Evolutionary conservation across 2,888 invertebrate genomes (phyloP).

Genomic region (Strigamia crassipes): DNA sequence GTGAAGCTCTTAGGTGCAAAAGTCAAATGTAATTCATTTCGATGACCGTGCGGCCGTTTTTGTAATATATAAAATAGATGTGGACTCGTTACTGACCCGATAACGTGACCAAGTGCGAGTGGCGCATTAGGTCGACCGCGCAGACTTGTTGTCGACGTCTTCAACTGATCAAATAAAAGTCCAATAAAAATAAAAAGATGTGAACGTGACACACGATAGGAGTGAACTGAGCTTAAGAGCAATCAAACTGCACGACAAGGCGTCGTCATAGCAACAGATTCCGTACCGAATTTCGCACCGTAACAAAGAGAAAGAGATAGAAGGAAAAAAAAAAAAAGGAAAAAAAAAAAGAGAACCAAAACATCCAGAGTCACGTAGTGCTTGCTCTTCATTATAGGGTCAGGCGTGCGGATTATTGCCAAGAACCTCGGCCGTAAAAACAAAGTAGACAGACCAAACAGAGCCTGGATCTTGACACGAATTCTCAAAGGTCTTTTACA

Average conservation of each 20-base stretch:
- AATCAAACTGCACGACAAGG: neutral
- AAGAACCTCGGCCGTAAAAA: constrained; percentile 10
- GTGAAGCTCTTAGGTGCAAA: no score
- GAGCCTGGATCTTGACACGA: neutral
- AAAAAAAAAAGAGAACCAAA: no score
- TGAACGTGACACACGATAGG: neutral
- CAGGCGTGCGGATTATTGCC: constrained; percentile 10
- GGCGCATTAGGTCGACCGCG: neutral
- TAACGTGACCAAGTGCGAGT: no score
- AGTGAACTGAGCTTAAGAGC: neutral
- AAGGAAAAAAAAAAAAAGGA: neutral
- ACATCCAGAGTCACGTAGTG: neutral
- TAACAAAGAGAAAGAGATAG: neutral
- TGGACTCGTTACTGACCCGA: no score
- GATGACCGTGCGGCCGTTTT: no score
- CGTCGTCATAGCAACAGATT: neutral
- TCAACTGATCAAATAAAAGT: constrained; percentile 4
- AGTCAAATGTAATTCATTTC: no score
- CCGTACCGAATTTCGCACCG: neutral
- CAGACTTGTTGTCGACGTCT: neutral
- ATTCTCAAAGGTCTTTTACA: neutral
- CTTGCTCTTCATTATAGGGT: constrained; percentile 10
- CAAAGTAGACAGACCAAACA: neutral
- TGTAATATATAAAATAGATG: no score
- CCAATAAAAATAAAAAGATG: constrained; percentile 1